Evolutionary conservation across 2,113 vertebrate species (phyloP), one percentile per base, ranked within the genome.

Genomic region (Xiphophorus couchianus): DNA sequence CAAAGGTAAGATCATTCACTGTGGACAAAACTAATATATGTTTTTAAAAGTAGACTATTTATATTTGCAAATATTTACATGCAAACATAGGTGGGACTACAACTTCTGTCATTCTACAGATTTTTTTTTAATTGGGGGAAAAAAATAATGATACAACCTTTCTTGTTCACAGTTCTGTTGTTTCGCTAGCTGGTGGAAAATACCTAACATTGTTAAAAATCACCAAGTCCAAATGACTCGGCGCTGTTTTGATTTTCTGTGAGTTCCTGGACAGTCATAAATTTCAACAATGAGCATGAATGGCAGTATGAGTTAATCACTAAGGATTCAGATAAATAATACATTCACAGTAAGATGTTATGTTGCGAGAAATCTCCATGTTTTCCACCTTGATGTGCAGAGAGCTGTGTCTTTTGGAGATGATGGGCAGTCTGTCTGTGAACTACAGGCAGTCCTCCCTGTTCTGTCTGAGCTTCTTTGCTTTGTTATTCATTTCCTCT

Each of bases 381-480:
- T 78, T 69, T 74, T 77, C 71, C n/a, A 72, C 73, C 74, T 87
- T 87, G 81, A 87, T 87, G 85, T 83, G 83, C 73, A 73, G 70
- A 81, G 81, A 25, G 77, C 42, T 3, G 31, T 69, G 69, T 83
- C 71, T 74, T 69, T 54, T 35, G 62, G 80, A 86, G 58, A 78
- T 86, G 85, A 91, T 80, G 84, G 90, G 85, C 84, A 81, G 77
- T 81, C 37, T 25, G 66, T 69, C 71, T 74, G 82, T 84, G 83
- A 83, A 84, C 83, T 70, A 69, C 64, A 78, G 82, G 78, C 80
- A 77, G 69, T 39, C 64, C 28, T 71, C 66, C 79, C 77, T 79
- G 76, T 72, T 86, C 78, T 51, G 76, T 77, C 71, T 72, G 62
- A 60, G 73, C 68, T 22, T 60, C 67, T 84, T 28, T 1, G 9